Base-by-base conservation (phyloP, 2,888 invertebrate species). In the Agrypnus murinus region DNA sequence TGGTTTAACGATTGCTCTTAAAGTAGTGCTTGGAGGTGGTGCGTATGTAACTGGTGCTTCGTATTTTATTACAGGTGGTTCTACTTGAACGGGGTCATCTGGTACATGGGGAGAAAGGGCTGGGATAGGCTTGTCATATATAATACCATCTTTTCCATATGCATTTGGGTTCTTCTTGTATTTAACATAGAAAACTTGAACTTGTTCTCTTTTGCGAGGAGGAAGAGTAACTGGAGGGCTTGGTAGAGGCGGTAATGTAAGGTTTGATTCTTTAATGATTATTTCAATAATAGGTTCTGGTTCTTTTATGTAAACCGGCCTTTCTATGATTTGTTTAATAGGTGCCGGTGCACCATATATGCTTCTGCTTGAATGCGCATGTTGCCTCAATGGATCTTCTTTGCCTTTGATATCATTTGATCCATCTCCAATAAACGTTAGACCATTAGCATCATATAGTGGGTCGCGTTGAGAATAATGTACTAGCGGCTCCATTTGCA, bases 211-310 rank as follows among this genome's bases (percentile, higher is more conserved):
- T 76, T 90, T 90, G 74, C 89, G 88, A 14, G 86, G 87, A 0
- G 89, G 84, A 12, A 88, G 87, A 1, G 88, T 88, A 7, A 88
- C 86, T 4, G 86, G 84, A 0, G 87, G 86, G 0, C 86, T 86
- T 0, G 90, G 89, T 3, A 89, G 88, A 1, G 92, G 89, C 1
- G 95, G 92, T 1, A 95, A 82, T 0, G 93, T 89, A 79, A 95
- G 93, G 81, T 96, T 96, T 0, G 95, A 95, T 84, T 96, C 95
- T 81, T 95, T 95, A 60, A 96, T 95, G 72, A 96, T 96, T 75
- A 96, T 96, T 86, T 96, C 96, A 78, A 96, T 96, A 15, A 96
- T 96, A 4, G 95, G 95, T 81, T 95, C 95, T 0, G 95, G 95
- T 60, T 94, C 93, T 82, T 93, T 92, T 74, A 92, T 88, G 78